Evolutionary conservation across 2,888 invertebrate genomes (phyloP).

Genomic region (Entomobrya multifasciata): DNA sequence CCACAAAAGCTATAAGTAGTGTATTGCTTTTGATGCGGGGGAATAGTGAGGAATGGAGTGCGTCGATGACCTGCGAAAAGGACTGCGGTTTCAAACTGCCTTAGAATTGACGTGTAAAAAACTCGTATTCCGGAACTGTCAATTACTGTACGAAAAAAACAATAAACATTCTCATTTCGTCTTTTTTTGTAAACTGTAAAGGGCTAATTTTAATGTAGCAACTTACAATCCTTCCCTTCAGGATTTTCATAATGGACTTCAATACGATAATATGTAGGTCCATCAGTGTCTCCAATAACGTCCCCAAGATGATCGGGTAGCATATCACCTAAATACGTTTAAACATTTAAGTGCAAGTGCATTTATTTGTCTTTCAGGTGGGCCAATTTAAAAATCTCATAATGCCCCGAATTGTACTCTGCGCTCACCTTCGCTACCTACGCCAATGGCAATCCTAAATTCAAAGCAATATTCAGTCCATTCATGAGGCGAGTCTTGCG

Average conservation of each 20-base stretch:
- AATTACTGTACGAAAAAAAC: conserved; percentile 66
- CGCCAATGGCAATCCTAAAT: conserved; percentile 90
- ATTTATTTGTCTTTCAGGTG: neutral
- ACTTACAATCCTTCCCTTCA: conserved; percentile 75
- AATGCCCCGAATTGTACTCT: neutral
- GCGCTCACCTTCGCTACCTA: conserved; percentile 90
- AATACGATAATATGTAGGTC: conserved; percentile 91
- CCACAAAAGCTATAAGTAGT: conserved; percentile 93
- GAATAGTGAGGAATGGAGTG: conserved; percentile 91
- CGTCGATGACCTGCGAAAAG: conserved; percentile 90
- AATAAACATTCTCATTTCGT: neutral
- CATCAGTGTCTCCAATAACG: conserved; percentile 88
- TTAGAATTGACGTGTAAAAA: conserved; percentile 87
- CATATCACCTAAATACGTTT: conserved; percentile 81
- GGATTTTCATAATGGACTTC: conserved; percentile 94
- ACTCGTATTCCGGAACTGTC: conserved; percentile 90
- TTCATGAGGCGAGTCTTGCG: conserved; percentile 89
- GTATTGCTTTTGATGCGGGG: conserved; percentile 89
- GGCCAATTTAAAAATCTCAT: neutral
- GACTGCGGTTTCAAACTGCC: conserved; percentile 90
- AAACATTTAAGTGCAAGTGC: neutral
- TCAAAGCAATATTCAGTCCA: conserved; percentile 90
- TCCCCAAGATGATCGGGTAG: conserved; percentile 88
- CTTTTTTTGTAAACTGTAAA: neutral
- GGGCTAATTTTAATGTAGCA: too few species aligned